Conservation (phyloP, 2,113 vertebrate genomes). For the Austrofundulus limnaeus region DNA sequence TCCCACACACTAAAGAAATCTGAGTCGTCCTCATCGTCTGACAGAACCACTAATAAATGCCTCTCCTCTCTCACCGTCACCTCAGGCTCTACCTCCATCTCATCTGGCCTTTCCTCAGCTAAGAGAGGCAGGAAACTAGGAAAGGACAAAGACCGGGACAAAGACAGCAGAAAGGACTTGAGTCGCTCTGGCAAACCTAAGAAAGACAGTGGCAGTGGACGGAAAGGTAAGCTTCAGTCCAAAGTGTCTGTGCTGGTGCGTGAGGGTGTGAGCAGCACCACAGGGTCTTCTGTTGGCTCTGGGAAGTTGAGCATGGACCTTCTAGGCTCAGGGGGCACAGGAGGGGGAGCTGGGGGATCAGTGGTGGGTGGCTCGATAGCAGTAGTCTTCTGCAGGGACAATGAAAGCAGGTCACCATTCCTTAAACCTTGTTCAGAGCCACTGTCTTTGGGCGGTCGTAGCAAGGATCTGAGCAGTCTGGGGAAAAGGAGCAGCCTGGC, state of each 20-base stretch:
- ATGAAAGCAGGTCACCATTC: slow-evolving; percentile 91
- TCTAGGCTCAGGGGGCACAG: slow-evolving; percentile 61
- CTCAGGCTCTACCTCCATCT: slow-evolving; percentile 39
- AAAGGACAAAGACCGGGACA: slow-evolving; percentile 75
- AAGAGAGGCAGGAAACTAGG: slow-evolving; percentile 68
- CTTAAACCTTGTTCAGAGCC: slow-evolving; percentile 84
- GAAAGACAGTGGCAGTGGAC: slow-evolving; percentile 62
- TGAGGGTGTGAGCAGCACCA: slow-evolving; percentile 92
- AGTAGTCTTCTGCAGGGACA: slow-evolving; percentile 90
- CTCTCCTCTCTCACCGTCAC: slow-evolving; percentile 67
- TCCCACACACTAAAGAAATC: slow-evolving; percentile 73
- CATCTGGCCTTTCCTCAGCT: slow-evolving; percentile 34
- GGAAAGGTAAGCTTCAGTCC: slow-evolving; percentile 91
- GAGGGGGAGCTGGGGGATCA: slow-evolving; percentile 66
- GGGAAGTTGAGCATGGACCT: slow-evolving; percentile 78
- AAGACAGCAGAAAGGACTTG: slow-evolving; percentile 69
- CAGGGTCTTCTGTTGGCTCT: slow-evolving; percentile 66
- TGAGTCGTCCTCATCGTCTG: slow-evolving; percentile 62
- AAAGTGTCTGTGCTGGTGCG: slow-evolving; percentile 92
- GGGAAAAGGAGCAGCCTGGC: slow-evolving; percentile 67
- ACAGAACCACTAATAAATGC: slow-evolving; percentile 69
- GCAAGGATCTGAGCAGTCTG: slow-evolving; percentile 64
- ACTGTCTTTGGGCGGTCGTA: slow-evolving; percentile 56
- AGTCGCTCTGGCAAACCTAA: slow-evolving; percentile 72
- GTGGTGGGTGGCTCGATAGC: slow-evolving; percentile 87